Base-by-base conservation (phyloP, 2,113 vertebrate species). In the Coptodon rendalli region DNA sequence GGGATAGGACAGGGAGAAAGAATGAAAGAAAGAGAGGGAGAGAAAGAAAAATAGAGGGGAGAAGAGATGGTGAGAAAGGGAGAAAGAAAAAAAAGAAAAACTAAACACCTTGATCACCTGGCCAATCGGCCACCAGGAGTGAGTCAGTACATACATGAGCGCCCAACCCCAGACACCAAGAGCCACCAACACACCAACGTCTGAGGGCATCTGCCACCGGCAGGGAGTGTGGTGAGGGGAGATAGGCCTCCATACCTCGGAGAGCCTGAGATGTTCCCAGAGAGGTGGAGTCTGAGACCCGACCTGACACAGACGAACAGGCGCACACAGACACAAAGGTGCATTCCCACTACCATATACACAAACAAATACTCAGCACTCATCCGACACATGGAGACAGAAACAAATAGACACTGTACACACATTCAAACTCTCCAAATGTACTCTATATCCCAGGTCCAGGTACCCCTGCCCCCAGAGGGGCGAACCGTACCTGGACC, bases 191-290 rank as follows among this genome's bases (percentile, higher is more conserved):
- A 53, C 19, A 53, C 19, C 52, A 22, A 22, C 5, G 3, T 53
- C 52, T 53, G 52, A 53, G 52, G 52, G 52, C 19, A 53, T 53
- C 19, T n/a, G 52, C 5, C 52, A 53, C 52, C 2, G 0, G 52
- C 52, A 53, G 52, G 52, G 52, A 53, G 3, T 11, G 52, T 53
- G 52, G 19, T n/a, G n/a, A n/a, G n/a, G n/a, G 52, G 52, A 1
- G 19, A 22, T 53, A 0, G 52, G 2, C 5, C 0, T 53, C 19
- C 19, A 0, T 11, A 53, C 52, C 1, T 53, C 1, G 0, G 52
- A 53, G 52, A 3, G 52, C 52, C 52, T 22, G 52, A 53, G 52
- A 53, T 53, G 52, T 11, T 22, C 9, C 9, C 19, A 53, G 9
- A 53, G 52, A 22, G 19, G 52, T n/a, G n/a, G n/a, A n/a, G n/a